These are phyloP conservation scores for Circaetus gallicus DNA, from an alignment of 2,113 vertebrate genomes.

Conservation along the genomic window DNA sequence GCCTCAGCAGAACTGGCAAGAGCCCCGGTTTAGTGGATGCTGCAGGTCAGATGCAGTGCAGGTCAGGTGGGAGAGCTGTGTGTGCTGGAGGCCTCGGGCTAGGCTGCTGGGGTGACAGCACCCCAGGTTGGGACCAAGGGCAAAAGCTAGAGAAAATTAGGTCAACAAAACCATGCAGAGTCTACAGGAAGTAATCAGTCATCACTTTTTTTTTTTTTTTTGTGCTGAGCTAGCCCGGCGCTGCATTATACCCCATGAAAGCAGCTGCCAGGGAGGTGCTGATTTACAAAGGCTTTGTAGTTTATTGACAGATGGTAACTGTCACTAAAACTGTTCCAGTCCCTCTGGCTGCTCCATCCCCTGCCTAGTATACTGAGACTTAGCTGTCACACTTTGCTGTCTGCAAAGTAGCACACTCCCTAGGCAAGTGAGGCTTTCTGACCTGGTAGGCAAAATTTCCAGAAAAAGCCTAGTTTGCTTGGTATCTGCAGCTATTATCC, in stretches of 20 bases:
- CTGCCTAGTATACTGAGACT: background rate
- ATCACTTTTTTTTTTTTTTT: background rate
- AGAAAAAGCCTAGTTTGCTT: background rate
- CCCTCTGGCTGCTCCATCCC: background rate
- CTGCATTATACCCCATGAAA: background rate
- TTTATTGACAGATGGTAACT: constrained; percentile 52
- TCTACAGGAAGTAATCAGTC: background rate
- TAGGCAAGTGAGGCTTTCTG: background rate
- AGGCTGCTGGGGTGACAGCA: background rate
- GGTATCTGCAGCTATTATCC: background rate
- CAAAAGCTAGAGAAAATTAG: background rate
- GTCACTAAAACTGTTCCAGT: background rate
- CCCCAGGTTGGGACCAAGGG: background rate
- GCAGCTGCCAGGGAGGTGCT: constrained; percentile 9
- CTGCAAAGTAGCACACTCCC: background rate
- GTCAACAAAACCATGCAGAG: background rate
- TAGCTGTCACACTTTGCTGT: background rate
- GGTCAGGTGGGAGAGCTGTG: background rate
- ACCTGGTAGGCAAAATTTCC: background rate
- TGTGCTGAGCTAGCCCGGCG: background rate
- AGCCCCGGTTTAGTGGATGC: background rate
- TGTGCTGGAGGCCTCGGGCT: background rate
- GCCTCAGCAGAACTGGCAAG: background rate
- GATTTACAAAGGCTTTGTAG: constrained; percentile 46
- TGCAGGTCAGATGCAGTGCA: background rate